Percentiles rank a stretch among this genome's conserved stretches.
These are phyloP conservation scores for Catharus fuscescens DNA, from an alignment of 2,113 vertebrate species.

Conservation along the genomic window DNA sequence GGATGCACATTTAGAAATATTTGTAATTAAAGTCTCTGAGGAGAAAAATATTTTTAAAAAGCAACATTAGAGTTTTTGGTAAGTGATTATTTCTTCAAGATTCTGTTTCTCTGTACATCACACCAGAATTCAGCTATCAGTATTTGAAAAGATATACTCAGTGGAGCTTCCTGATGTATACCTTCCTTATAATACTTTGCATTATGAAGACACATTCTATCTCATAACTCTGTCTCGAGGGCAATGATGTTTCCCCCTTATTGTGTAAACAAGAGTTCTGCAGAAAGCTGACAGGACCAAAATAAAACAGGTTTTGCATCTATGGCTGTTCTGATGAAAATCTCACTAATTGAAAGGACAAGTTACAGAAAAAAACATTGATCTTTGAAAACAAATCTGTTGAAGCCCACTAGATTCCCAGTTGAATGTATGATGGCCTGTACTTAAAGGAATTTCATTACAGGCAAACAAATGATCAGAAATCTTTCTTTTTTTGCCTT, in stretches of 20 bases:
- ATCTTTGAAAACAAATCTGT: not conserved
- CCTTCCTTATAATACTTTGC: not conserved
- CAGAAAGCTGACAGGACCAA: not conserved
- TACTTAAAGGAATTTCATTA: not conserved
- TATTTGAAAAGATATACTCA: not conserved
- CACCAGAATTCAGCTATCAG: not conserved
- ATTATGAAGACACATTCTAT: too few species aligned
- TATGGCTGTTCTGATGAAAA: not conserved
- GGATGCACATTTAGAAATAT: not conserved
- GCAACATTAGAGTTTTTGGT: not conserved
- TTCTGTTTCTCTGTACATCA: not conserved
- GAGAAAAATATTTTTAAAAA: not conserved
- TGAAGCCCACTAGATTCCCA: not conserved
- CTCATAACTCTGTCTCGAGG: not conserved
- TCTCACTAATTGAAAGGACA: slow-evolving; percentile 1
- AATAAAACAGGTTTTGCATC: slow-evolving; percentile 24
- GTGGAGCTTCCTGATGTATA: not conserved
- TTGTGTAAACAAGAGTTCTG: not conserved
- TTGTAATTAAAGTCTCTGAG: not conserved
- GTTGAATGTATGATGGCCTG: not conserved
- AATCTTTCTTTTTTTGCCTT: not conserved
- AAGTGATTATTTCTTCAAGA: not conserved
- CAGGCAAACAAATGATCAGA: not conserved
- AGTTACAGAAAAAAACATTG: not conserved
- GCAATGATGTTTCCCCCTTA: not conserved